phyloP scores from a whole-genome alignment of 2,797 vertebrate species.

The Neomorphus geoffroyi region DNA sequence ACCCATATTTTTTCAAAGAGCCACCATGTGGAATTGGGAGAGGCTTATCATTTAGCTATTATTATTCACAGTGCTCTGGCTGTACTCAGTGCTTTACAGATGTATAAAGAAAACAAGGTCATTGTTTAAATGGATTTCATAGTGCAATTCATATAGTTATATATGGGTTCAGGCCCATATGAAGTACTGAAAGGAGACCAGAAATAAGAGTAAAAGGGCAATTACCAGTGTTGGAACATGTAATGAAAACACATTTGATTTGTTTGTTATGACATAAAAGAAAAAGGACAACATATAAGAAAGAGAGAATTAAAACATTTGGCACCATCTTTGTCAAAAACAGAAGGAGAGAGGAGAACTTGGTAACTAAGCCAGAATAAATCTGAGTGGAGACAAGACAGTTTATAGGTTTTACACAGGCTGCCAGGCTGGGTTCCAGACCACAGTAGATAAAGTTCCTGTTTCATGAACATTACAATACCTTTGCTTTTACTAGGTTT shows the following conservation, averaged over 20 bases:
- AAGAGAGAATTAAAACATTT: neutral
- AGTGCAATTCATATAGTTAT: neutral
- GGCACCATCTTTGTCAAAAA: neutral
- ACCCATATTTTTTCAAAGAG: slow-evolving; percentile 1
- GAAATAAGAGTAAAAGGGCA: neutral
- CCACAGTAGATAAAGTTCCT: neutral
- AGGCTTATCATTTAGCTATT: slow-evolving; percentile 37
- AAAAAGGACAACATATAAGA: neutral
- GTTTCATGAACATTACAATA: neutral
- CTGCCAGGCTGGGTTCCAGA: neutral
- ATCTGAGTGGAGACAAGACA: neutral
- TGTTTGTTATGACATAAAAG: neutral
- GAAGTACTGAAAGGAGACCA: neutral
- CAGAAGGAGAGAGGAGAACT: neutral
- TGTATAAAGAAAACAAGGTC: slow-evolving; percentile 17
- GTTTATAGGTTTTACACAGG: neutral
- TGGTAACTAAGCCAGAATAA: neutral
- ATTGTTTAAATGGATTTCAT: neutral
- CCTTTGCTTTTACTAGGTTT: neutral
- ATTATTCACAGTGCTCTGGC: slow-evolving; percentile 31
- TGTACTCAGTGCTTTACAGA: slow-evolving; percentile 7
- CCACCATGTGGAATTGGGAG: slow-evolving; percentile 28
- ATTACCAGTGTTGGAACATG: neutral
- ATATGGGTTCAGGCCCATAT: neutral
- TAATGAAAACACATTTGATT: neutral